Conservation (phyloP, 2,888 invertebrate genomes). For the Catocala fraxini region DNA sequence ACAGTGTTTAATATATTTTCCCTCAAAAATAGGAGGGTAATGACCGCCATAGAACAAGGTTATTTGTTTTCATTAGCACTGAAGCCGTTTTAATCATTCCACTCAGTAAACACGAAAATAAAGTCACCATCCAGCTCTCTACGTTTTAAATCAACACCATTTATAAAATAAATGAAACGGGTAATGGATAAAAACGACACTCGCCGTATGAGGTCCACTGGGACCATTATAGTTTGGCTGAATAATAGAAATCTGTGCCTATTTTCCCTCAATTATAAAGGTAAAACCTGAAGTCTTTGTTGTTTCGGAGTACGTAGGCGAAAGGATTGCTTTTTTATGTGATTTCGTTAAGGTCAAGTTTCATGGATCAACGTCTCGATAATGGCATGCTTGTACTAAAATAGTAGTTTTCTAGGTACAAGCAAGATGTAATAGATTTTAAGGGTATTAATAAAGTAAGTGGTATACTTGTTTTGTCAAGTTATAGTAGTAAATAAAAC, state of each 20-base stretch:
- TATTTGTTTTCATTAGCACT: constrained; percentile 18
- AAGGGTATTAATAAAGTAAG: too few relatives aligned
- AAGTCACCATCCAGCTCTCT: constrained; percentile 1
- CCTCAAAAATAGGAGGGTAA: too few relatives aligned
- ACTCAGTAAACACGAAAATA: constrained; percentile 24
- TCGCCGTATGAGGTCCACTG: constrained; percentile 15
- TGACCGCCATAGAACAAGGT: neutral
- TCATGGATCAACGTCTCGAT: neutral
- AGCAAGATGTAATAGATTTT: too few relatives aligned
- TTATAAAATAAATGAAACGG: constrained; percentile 1
- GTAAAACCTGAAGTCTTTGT: neutral
- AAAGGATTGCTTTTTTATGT: constrained; percentile 1
- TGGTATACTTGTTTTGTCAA: too few relatives aligned
- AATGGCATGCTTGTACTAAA: neutral
- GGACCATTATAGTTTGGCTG: constrained; percentile 2
- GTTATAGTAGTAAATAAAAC: too few relatives aligned
- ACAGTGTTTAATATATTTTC: too few relatives aligned
- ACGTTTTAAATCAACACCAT: constrained; percentile 35
- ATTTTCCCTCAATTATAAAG: constrained; percentile 1
- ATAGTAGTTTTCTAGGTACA: neutral
- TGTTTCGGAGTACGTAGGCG: neutral
- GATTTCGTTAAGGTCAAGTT: neutral
- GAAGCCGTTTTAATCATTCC: constrained; percentile 8
- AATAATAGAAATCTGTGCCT: constrained; percentile 18
- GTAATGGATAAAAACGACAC: constrained; percentile 33